Evolutionary conservation across 2,888 invertebrate species (phyloP), one percentile per base, ranked within the genome.

Genomic region (Nomada hirtipes): DNA sequence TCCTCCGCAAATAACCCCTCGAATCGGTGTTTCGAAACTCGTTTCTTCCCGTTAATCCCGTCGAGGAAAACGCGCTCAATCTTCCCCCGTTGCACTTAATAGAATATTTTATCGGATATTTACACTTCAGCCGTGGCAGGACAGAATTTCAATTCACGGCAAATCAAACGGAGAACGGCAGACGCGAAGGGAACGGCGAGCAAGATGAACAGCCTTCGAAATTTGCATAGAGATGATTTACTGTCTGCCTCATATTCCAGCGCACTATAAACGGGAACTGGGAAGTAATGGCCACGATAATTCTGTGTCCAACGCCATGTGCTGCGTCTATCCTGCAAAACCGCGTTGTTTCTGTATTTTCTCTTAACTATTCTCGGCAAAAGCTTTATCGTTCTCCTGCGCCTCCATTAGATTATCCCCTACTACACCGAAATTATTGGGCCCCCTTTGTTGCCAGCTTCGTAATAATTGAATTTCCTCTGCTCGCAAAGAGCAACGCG

Each of bases 191-290:
- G 44, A 65, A 26, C 68, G 44, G 63, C 23, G 23, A 13, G 52
- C 36, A 59, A 63, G 72, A 77, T 47, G 77, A 59, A 78, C 73
- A 53, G 36, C 61, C 73, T 70, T 73, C 55, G 64, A 36, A 60
- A 81, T 81, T 81, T 81, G 64, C 78, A 78, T 78, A 70, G 59
- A 81, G 64, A 81, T 81, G 73, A 81, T 78, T 81, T 69, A 65
- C 47, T 47, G 10, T 53, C 64, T 3, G 53, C 26, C 64, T 73
- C 59, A 64, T 68, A 63, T 69, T 63, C 72, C 44, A 36, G 29
- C 26, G 50, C 55, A 18, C 52, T 59, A 53, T 77, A 60, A 50
- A 78, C 64, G 64, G 80, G 69, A 73, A 73, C 70, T 53, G 18
- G 29, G 72, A n/a, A 81, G 69, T 78, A 72, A 78, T 77, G 64